Percentiles rank a stretch among this genome's conserved stretches.
Conservation (phyloP, 2,888 invertebrate genomes). For the Ctena decussata region DNA sequence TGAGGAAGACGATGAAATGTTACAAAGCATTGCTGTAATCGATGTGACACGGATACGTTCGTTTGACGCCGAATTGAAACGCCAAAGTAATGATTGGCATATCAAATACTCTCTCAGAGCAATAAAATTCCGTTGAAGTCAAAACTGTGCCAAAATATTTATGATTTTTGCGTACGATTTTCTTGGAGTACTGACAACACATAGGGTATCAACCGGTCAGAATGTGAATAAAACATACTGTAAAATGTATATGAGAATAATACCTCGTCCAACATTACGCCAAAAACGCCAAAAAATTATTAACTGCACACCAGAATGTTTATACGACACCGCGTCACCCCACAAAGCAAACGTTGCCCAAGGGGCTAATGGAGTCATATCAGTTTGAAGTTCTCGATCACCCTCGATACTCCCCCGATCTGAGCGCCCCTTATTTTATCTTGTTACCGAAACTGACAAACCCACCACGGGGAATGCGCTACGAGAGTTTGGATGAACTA, state of each 20-base stretch:
- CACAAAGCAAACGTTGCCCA: slow-evolving; percentile 13
- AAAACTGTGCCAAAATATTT: neutral
- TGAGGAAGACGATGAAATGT: slow-evolving; percentile 9
- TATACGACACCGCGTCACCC: neutral
- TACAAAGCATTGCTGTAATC: slow-evolving; percentile 13
- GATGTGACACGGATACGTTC: slow-evolving; percentile 12
- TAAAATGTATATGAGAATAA: neutral
- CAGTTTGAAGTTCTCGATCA: slow-evolving; percentile 15
- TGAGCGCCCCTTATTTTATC: neutral
- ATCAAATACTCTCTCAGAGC: neutral
- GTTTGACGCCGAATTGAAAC: neutral
- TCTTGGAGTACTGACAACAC: neutral
- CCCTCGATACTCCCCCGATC: neutral
- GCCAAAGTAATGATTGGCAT: neutral
- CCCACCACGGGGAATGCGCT: neutral
- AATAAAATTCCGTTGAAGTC: neutral
- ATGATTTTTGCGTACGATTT: neutral
- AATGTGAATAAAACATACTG: neutral
- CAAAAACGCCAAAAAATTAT: neutral
- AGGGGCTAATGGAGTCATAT: neutral
- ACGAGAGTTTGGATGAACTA: neutral
- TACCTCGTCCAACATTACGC: neutral
- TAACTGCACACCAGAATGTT: neutral
- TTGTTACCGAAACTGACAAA: neutral
- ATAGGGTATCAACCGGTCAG: neutral